Evolutionary conservation across 2,113 vertebrate species (phyloP).

Genomic region (Oryzias javanicus): DNA sequence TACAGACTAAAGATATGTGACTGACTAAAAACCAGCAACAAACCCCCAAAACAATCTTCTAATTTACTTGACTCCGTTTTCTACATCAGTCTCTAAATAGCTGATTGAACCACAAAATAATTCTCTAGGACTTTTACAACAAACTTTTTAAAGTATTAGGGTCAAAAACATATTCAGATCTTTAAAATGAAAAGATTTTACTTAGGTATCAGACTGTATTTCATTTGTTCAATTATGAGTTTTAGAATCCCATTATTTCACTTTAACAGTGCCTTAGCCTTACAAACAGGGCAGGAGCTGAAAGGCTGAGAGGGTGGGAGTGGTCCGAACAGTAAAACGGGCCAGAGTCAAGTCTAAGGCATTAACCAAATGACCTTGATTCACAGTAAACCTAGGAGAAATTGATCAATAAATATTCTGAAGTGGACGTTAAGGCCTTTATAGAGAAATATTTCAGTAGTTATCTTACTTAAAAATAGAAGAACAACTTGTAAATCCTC

Average conservation of each 20-base stretch:
- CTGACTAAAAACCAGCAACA: too few relatives aligned
- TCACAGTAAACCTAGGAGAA: constrained; percentile 71
- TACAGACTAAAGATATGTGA: too few relatives aligned
- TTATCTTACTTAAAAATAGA: constrained; percentile 72
- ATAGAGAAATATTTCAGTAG: constrained; percentile 77
- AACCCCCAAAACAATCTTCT: too few relatives aligned
- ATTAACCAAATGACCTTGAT: constrained; percentile 80
- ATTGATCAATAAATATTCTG: constrained; percentile 80
- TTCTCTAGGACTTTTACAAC: constrained; percentile 2
- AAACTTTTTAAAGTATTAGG: constrained; percentile 14
- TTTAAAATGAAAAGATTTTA: constrained; percentile 54
- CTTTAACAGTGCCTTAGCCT: constrained; percentile 70
- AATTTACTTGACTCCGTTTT: too few relatives aligned
- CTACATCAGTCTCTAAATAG: too few relatives aligned
- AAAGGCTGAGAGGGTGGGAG: constrained; percentile 59
- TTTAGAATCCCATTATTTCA: constrained; percentile 72
- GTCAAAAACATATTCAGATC: constrained; percentile 56
- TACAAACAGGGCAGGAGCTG: constrained; percentile 73
- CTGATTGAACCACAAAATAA: too few relatives aligned
- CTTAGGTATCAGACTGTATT: constrained; percentile 50
- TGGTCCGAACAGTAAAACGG: constrained; percentile 68
- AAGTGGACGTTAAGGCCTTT: constrained; percentile 75
- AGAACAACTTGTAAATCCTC: constrained; percentile 74
- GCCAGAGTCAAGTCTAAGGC: constrained; percentile 49
- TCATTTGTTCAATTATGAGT: constrained; percentile 68